Evolutionary conservation across 2,797 vertebrate species (phyloP).

Genomic region (Eulemur coronatus): DNA sequence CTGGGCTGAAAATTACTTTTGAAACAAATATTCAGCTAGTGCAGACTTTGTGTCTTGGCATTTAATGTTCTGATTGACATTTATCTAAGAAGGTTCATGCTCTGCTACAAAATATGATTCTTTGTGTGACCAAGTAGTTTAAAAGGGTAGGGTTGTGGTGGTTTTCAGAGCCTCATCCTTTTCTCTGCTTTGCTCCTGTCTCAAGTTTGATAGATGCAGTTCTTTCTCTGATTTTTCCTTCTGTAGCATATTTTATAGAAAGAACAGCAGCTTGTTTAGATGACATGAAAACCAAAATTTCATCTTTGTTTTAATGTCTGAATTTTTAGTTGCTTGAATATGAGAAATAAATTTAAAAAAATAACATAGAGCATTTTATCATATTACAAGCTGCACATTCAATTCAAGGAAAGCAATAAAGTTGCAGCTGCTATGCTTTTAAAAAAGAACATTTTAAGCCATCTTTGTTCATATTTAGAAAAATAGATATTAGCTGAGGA

Average conservation of each 20-base stretch:
- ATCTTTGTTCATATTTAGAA: constrained; percentile 38
- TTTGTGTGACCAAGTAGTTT: neutral
- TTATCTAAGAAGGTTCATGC: neutral
- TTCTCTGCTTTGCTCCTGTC: neutral
- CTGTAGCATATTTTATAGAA: neutral
- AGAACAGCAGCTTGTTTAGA: neutral
- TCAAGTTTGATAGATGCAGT: neutral
- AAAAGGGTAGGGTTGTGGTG: accelerated
- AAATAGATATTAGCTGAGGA: constrained; percentile 46
- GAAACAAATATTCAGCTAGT: neutral
- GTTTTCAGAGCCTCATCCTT: neutral
- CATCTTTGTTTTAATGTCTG: constrained; percentile 31
- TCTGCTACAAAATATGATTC: neutral
- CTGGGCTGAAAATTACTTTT: neutral
- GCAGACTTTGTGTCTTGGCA: neutral
- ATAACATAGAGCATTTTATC: constrained; percentile 13
- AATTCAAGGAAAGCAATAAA: constrained; percentile 26
- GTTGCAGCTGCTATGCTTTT: constrained; percentile 35
- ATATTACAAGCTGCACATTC: neutral
- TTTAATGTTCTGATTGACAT: neutral
- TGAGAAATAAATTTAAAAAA: constrained; percentile 6
- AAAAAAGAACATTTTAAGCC: constrained; percentile 17
- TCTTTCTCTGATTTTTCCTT: neutral
- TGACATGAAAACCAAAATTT: neutral
- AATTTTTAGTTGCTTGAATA: constrained; percentile 38